Percentiles rank a stretch among this genome's conserved stretches.
These are phyloP conservation scores for Thinocorus orbignyianus DNA, from an alignment of 2,113 vertebrate species.

Conservation along the genomic window DNA sequence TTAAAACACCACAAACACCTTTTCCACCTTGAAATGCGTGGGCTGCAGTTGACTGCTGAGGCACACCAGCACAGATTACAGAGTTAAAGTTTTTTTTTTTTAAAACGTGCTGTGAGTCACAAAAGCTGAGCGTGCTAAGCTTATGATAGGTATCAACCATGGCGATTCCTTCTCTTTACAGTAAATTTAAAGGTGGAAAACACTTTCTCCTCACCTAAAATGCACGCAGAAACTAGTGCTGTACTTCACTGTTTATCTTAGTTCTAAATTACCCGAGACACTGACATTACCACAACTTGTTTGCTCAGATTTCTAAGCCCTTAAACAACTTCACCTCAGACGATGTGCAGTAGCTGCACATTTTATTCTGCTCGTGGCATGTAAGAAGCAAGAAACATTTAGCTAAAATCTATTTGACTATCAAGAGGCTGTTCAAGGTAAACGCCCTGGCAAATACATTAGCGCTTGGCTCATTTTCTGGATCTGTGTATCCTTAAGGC, in stretches of 20 bases:
- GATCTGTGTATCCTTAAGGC: slow-evolving; percentile 1
- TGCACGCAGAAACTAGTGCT: slow-evolving; percentile 15
- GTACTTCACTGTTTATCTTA: background rate
- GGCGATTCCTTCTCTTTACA: slow-evolving; percentile 20
- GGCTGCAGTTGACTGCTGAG: background rate
- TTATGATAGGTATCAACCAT: background rate
- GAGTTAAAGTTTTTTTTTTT: background rate
- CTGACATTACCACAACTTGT: background rate
- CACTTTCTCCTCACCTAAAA: slow-evolving; percentile 49
- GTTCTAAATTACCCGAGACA: background rate
- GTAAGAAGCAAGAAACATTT: background rate
- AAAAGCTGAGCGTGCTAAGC: background rate
- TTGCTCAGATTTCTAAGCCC: slow-evolving; percentile 3
- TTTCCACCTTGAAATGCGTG: background rate
- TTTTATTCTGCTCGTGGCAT: background rate
- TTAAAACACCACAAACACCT: background rate
- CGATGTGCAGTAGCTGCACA: background rate
- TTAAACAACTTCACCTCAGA: background rate
- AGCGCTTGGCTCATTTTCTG: background rate
- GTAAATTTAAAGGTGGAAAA: slow-evolving; percentile 16
- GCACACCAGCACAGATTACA: background rate
- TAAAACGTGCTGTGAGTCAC: background rate
- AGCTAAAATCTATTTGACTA: background rate
- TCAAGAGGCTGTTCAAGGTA: slow-evolving; percentile 23
- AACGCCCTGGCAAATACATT: background rate